These are phyloP conservation scores for Heterodera schachtii DNA, from an alignment of 1,140 invertebrate genomes.

Conservation along the genomic window DNA sequence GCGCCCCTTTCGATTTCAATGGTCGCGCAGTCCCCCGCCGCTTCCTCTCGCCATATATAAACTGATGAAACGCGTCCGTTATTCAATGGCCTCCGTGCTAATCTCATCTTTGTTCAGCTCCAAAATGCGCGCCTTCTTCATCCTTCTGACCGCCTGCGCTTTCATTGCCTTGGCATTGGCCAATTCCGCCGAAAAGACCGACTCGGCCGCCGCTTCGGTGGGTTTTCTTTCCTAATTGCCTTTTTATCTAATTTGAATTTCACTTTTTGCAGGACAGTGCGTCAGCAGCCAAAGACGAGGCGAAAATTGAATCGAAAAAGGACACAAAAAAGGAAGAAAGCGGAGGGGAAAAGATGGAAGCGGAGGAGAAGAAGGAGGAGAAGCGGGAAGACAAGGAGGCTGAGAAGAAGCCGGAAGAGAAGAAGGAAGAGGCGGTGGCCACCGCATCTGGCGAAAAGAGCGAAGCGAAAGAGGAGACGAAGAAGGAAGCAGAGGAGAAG, in stretches of 20 bases:
- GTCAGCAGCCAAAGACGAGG: conserved; percentile 13
- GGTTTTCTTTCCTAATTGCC: neutral
- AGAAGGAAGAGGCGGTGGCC: neutral
- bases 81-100: conserved; percentile 3
- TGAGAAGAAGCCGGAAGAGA: neutral
- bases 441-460: conserved; percentile 1
- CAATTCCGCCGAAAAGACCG: conserved; percentile 23
- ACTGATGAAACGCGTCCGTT: conserved; percentile 6
- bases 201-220: conserved; percentile 7
- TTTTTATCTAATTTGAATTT: neutral
- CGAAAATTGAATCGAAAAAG: conserved; percentile 15
- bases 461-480: neutral
- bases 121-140: conserved; percentile 14
- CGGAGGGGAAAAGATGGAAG: neutral
- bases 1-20: neutral
- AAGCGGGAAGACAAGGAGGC: conserved; percentile 9
- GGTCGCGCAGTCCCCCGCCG: neutral
- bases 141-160: conserved; percentile 9
- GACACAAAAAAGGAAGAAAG: neutral
- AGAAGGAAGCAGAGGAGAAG: conserved; percentile 10
- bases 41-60: conserved; percentile 14
- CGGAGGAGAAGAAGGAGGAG: neutral
- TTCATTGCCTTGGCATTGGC: conserved; percentile 18
- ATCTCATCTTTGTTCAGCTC: conserved; percentile 27
- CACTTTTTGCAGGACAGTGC: neutral